Conservation (phyloP, 2,113 vertebrate genomes). For the Pseudorhombus dupliciocellatus region DNA sequence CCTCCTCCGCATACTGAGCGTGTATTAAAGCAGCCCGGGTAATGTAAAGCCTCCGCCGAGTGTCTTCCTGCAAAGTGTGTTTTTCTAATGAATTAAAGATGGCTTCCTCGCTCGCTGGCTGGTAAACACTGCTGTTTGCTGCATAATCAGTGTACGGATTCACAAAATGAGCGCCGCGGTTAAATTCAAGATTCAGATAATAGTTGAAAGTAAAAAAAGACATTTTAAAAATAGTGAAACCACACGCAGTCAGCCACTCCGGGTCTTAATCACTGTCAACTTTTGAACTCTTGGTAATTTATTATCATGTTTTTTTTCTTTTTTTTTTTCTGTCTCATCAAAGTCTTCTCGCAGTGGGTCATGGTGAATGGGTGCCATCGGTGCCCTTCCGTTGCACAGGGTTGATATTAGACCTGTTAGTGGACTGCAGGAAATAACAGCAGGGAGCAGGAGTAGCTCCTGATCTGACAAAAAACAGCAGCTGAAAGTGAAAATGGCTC, state of each 20-base stretch:
- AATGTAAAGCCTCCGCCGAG: conserved; percentile 71
- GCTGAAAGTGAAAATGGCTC: conserved; percentile 81
- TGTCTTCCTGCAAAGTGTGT: conserved; percentile 75
- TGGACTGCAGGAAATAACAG: conserved; percentile 60
- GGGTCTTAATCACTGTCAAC: conserved; percentile 51
- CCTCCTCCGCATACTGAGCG: conserved; percentile 73
- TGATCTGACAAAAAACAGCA: conserved; percentile 74
- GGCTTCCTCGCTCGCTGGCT: conserved; percentile 72
- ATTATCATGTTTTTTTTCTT: conserved; percentile 14
- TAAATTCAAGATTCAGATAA: conserved; percentile 76
- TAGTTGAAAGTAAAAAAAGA: conserved; percentile 57
- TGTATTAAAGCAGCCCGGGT: conserved; percentile 66
- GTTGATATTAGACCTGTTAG: conserved; percentile 51
- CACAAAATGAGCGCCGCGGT: conserved; percentile 77
- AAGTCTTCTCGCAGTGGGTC: conserved; percentile 24
- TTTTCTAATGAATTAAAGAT: conserved; percentile 86
- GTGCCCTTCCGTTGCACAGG: conserved; percentile 55
- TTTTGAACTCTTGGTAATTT: conserved; percentile 25
- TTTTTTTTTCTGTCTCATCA: conserved; percentile 37
- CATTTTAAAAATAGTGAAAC: conserved; percentile 57
- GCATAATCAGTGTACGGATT: conserved; percentile 79
- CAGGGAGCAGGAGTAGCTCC: conserved; percentile 56
- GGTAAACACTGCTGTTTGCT: conserved; percentile 78
- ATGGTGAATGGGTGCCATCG: conserved; percentile 47
- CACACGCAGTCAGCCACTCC: conserved; percentile 8